Evolutionary conservation across 2,113 vertebrate genomes (phyloP).

Genomic region (Henicopernis longicauda): DNA sequence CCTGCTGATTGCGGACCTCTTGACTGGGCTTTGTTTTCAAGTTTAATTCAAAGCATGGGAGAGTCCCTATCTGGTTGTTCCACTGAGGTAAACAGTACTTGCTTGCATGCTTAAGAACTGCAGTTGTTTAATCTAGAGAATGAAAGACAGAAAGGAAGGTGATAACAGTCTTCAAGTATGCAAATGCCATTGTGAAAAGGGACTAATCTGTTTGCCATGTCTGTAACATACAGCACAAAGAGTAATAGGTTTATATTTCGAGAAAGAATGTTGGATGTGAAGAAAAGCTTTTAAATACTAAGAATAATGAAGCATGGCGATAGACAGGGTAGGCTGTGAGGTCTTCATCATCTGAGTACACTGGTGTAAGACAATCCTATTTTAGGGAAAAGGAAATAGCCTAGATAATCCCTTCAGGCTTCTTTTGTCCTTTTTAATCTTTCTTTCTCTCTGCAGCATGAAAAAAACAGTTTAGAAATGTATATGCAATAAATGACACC

Average conservation of each 20-base stretch:
- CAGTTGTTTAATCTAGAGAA: background rate
- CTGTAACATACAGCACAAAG: background rate
- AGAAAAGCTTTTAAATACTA: background rate
- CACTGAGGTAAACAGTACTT: background rate
- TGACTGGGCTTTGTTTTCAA: background rate
- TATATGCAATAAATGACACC: background rate
- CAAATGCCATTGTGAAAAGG: background rate
- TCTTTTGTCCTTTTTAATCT: background rate
- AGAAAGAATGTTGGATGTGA: background rate
- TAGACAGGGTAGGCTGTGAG: background rate
- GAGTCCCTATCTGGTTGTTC: background rate
- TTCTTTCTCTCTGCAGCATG: background rate
- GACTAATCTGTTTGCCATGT: background rate
- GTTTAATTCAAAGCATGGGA: background rate
- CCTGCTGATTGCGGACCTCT: background rate
- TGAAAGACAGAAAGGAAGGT: background rate
- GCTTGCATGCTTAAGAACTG: background rate
- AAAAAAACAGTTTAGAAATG: background rate
- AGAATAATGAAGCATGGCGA: background rate
- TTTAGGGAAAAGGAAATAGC: background rate
- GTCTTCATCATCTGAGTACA: background rate
- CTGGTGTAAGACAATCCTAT: background rate
- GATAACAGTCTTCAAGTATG: background rate
- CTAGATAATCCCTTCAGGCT: background rate
- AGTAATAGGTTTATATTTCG: background rate